Base-by-base conservation (phyloP, 2,113 vertebrate species). In the Leptobrachium leishanense region DNA sequence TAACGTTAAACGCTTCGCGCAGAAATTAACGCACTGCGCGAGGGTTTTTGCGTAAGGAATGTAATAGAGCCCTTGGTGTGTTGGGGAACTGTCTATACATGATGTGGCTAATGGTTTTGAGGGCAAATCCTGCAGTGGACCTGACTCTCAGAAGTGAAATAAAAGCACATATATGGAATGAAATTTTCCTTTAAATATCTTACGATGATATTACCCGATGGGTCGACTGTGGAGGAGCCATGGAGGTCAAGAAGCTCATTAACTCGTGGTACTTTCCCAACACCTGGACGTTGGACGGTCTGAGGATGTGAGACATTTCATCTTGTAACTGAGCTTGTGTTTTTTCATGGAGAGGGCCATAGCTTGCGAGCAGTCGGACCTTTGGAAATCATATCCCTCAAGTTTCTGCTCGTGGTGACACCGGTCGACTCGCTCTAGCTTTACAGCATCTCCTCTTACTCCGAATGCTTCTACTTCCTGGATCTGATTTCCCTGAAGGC, bases 401-500 rank as follows among this genome's bases (percentile, higher is more conserved):
- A 13, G 7, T 20, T 65, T 31, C 9, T 6, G 46, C 15, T 64
- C 20, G 13, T 41, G 65, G 43, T 62, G 43, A 64, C 73, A 46
- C 13, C 39, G 41, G 41, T 50, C 46, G 65, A 62, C 62, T 65
- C 43, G 46, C 53, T 65, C 31, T 13, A 43, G 39, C 20, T 65
- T 65, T 43, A 63, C 6, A 50, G 10, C 44, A 41, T 65, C 62
- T 75, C 73, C 20, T 31, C 12, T 66, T 75, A 53, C 73, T 39
- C 2, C 11, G 8, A 64, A 42, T 39, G n/a, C 20, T 63, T 57
- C 10, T 2, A 20, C 62, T 66, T 53, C 59, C 73, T 50, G 73
- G 5, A 75, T 41, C 40, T 50, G 43, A 65, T 65, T 75, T 75
- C 62, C 53, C 43, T 46, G 59, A 40, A 63, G 46, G 46, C 43